phyloP scores from a whole-genome alignment of 2,797 vertebrate species.

The Huso huso region DNA sequence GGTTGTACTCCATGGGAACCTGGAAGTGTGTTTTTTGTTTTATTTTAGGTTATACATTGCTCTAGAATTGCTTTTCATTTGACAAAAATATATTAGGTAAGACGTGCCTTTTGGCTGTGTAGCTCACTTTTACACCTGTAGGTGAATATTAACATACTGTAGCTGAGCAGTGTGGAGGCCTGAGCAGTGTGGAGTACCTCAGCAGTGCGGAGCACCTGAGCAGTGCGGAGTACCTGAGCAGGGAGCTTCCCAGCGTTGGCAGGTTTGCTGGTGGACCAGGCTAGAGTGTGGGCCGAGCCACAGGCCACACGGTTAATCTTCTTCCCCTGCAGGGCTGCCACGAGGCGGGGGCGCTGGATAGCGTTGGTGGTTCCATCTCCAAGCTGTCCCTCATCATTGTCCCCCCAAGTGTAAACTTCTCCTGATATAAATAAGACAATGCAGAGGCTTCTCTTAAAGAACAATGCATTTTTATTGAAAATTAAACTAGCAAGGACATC shows the following conservation, averaged over 20 bases:
- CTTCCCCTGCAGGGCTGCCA: conserved; percentile 92
- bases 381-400: conserved; percentile 96
- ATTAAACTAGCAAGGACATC: too few relatives aligned
- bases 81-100: too few relatives aligned
- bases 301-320: conserved; percentile 97
- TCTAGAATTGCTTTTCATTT: too few relatives aligned
- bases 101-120: too few relatives aligned
- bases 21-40: conserved; percentile 32
- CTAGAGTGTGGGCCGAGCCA: conserved; percentile 91
- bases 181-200: conserved; percentile 61
- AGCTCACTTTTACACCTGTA: too few relatives aligned
- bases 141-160: too few relatives aligned
- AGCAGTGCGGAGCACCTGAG: conserved; percentile 20
- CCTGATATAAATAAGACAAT: conserved; percentile 55
- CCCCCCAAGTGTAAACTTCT: conserved; percentile 96
- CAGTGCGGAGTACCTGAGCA: conserved; percentile 66
- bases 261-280: conserved; percentile 97
- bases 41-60: too few relatives aligned
- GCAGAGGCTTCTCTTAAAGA: too few relatives aligned
- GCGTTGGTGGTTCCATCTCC: conserved; percentile 97
- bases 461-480: too few relatives aligned
- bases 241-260: conserved; percentile 95
- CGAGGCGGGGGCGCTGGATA: conserved; percentile 93
- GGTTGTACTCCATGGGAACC: conserved; percentile 99
- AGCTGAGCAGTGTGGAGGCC: too few relatives aligned